These are phyloP conservation scores for Pseudoatta argentina DNA, from an alignment of 1,140 invertebrate genomes.

Conservation along the genomic window DNA sequence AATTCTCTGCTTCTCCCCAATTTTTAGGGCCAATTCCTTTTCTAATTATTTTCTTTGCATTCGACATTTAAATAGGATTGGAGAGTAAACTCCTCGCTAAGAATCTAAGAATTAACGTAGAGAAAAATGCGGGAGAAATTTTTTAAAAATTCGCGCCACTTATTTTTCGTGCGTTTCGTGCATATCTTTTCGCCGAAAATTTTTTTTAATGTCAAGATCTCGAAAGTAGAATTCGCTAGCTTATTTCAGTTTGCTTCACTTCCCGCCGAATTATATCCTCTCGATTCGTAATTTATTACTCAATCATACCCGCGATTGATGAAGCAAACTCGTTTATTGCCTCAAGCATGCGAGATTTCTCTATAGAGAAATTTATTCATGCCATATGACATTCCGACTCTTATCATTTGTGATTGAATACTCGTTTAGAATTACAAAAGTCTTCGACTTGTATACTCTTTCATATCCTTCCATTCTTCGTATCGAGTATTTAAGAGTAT, in stretches of 20 bases:
- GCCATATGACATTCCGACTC: slow-evolving; percentile 33
- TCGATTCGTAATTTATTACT: neutral
- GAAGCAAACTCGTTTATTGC: neutral
- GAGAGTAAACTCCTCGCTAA: neutral
- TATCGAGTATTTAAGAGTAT: neutral
- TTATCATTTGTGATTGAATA: neutral
- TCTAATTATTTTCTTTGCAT: neutral
- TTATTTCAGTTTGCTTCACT: neutral
- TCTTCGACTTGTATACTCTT: slow-evolving; percentile 11
- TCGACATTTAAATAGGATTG: neutral
- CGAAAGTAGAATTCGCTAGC: neutral
- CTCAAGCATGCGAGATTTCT: neutral
- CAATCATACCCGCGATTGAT: neutral
- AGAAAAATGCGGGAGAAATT: neutral
- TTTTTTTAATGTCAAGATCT: neutral
- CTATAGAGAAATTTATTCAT: neutral
- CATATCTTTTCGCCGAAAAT: neutral
- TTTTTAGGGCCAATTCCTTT: neutral
- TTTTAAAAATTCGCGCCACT: neutral
- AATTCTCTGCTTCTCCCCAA: neutral
- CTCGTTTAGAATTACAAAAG: slow-evolving; percentile 26
- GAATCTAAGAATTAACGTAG: neutral
- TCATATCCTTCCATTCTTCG: neutral
- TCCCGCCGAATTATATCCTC: neutral
- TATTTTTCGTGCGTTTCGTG: neutral